Base-by-base conservation (phyloP, 2,888 invertebrate genomes). In the Volucella zonaria region DNA sequence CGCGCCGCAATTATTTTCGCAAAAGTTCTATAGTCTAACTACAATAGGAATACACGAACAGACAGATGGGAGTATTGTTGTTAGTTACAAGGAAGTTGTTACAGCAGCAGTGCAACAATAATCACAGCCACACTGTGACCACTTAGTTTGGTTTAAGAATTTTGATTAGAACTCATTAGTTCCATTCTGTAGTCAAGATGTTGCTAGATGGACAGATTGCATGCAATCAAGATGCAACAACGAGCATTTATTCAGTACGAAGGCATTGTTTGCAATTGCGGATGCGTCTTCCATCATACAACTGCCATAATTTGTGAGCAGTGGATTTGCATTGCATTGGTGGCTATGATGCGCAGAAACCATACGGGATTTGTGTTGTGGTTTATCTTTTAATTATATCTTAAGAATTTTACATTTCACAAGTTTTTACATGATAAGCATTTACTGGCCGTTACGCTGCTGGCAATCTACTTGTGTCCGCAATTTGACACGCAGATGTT, bases 141-240 rank as follows among this genome's bases (percentile, higher is more conserved):
- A 68, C 79, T 80, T 75, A 59, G 71, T 76, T 83, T 66, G 67
- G 31, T 76, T 80, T 83, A 71, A 76, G 83, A 83, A 83, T 80
- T 80, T 83, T 83, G 83, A 83, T 83, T 83, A 83, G 80, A 80
- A 80, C 61, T 76, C 80, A 83, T 83, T 80, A 80, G 83, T 83
- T 83, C 71, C 83, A 83, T 83, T 76, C 75, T 71, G 54, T 71
- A 40, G 80, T 31, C 67, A 71, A 31, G 42, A 31, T 59, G 43
- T 58, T 49, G 45, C 49, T 42, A 3, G 23, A 64, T 40, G 59
- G 64, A 68, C 6, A n/a, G 12, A 31, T 74, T 59, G 73, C 78
- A 78, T 62, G 82, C 82, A 82, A 82, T 73, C 73, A 73, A 82
- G 67, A 78, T 67, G 42, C 74, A 42, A 42, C 40, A 58, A 11